A percentile compares a stretch with the other conserved stretches of the same genome.
phyloP scores from a whole-genome alignment of 2,888 invertebrate species.

The Ornithoptera priamus region DNA sequence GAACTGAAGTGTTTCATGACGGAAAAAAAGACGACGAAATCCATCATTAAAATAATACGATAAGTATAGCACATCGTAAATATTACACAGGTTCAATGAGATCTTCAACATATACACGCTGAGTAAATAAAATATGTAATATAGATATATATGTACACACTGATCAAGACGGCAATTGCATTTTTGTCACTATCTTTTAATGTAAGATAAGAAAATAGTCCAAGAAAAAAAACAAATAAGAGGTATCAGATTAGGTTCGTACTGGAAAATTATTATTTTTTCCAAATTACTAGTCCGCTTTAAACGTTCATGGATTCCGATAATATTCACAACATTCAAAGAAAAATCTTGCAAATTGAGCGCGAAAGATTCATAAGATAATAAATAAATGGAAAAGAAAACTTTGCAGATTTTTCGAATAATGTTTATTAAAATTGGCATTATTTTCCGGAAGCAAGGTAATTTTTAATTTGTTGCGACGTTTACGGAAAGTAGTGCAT shows the following conservation, averaged over 20 bases:
- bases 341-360: conserved; percentile 6
- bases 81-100: conserved; percentile 15
- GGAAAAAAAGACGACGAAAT: conserved; percentile 66
- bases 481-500: conserved; percentile 69
- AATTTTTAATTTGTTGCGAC: conserved; percentile 52
- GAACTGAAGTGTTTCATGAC: conserved; percentile 82
- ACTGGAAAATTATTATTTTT: neutral
- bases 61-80: conserved; percentile 44
- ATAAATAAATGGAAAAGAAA: neutral
- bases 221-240: neutral
- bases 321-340: neutral
- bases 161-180: neutral
- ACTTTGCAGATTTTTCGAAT: conserved; percentile 22
- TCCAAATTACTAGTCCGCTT: neutral
- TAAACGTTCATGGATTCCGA: neutral
- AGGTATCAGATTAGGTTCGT: no score
- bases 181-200: neutral
- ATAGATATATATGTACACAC: neutral
- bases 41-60: conserved; percentile 57
- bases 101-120: conserved; percentile 29
- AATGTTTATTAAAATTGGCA: conserved; percentile 70
- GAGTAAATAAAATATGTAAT: conserved; percentile 1
- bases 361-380: neutral
- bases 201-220: neutral
- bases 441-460: conserved; percentile 76